Evolutionary conservation across 1,140 invertebrate genomes (phyloP).

Genomic region (Eueides isabella): DNA sequence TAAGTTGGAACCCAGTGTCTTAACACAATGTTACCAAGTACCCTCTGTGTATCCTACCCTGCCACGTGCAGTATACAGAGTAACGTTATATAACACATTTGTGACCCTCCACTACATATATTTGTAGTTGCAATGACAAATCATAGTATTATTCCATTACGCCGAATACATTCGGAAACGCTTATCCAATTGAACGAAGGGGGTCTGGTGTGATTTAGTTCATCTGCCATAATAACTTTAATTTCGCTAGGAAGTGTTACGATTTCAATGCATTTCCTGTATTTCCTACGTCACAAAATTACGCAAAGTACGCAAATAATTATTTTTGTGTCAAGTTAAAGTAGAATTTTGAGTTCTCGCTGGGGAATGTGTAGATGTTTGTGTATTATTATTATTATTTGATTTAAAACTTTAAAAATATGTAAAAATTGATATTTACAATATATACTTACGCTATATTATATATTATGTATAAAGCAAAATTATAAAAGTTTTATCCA

Average conservation of each 20-base stretch:
- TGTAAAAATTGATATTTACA: no score
- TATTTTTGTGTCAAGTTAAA: no score
- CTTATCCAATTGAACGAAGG: conserved; percentile 52
- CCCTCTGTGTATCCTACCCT: not conserved
- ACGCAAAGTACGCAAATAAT: no score
- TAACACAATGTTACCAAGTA: not conserved
- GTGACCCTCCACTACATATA: not conserved
- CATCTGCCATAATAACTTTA: conserved; percentile 31
- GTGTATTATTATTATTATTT: no score
- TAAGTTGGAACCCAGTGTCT: not conserved
- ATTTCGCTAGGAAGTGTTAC: conserved; percentile 7
- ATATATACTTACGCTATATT: no score
- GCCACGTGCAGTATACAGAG: not conserved
- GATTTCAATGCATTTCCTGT: not conserved
- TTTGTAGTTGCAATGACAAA: conserved; percentile 15
- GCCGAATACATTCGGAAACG: conserved; percentile 46
- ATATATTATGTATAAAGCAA: no score
- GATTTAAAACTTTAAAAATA: no score
- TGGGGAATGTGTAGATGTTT: no score
- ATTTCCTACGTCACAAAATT: not conserved
- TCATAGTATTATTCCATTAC: conserved; percentile 28
- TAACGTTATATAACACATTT: not conserved
- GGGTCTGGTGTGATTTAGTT: conserved; percentile 46
- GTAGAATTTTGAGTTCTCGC: no score
- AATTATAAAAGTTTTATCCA: no score